These are phyloP conservation scores for Cheilosia variabilis DNA, from an alignment of 2,888 invertebrate genomes.

Conservation along the genomic window DNA sequence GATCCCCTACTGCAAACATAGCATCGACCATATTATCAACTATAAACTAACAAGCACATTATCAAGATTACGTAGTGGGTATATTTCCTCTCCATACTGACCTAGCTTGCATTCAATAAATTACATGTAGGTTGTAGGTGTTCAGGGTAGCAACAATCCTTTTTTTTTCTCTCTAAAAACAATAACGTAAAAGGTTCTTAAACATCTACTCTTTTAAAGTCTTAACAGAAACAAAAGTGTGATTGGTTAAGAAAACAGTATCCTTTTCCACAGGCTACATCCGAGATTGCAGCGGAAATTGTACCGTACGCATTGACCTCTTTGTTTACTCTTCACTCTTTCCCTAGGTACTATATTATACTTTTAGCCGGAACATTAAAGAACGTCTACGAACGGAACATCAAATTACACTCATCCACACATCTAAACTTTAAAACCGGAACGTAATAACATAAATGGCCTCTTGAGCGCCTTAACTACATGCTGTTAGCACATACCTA, in stretches of 20 bases:
- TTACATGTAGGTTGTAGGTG: too few species aligned
- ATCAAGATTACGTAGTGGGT: too few species aligned
- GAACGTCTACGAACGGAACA: conserved; percentile 13
- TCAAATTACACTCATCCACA: conserved; percentile 8
- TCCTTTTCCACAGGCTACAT: conserved; percentile 27
- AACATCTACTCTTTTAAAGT: background rate
- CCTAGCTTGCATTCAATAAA: too few species aligned
- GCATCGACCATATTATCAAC: too few species aligned
- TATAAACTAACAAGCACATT: too few species aligned
- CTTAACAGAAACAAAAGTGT: background rate
- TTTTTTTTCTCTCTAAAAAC: background rate
- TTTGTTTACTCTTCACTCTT: background rate
- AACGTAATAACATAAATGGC: conserved; percentile 61
- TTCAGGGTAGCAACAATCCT: background rate
- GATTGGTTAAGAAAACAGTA: conserved; percentile 4
- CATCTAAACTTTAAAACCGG: conserved; percentile 28
- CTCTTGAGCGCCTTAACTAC: conserved; percentile 47
- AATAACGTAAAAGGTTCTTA: conserved; percentile 33
- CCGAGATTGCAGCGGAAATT: conserved; percentile 40
- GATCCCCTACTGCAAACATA: too few species aligned
- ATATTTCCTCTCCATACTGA: too few species aligned
- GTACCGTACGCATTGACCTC: background rate
- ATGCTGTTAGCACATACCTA: conserved; percentile 44
- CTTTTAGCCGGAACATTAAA: conserved; percentile 14
- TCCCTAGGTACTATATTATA: conserved; percentile 2